Conservation (phyloP, 2,113 vertebrate genomes). For the Crocuta crocuta region DNA sequence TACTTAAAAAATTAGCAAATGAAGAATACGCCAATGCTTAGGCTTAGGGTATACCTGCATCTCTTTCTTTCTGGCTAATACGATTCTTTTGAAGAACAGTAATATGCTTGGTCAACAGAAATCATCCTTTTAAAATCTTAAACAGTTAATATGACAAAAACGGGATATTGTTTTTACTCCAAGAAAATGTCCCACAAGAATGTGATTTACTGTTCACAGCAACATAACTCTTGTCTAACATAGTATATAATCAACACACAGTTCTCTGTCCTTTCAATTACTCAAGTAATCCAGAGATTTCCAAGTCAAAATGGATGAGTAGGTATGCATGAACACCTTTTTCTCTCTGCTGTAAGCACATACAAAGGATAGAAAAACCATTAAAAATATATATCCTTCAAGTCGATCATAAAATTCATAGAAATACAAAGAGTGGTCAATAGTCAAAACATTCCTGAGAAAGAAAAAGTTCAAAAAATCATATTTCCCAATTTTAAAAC, state of each 20-base stretch:
- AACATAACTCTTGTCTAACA: background rate
- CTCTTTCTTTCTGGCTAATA: constrained; percentile 17
- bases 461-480: background rate
- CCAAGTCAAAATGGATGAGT: background rate
- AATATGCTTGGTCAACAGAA: background rate
- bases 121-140: background rate
- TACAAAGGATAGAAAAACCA: constrained; percentile 5
- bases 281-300: background rate
- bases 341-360: background rate
- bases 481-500: background rate
- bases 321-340: background rate
- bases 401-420: background rate
- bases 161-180: background rate
- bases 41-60: background rate
- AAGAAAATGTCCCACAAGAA: background rate
- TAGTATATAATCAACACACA: background rate
- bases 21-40: background rate
- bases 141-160: constrained; percentile 31
- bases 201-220: background rate
- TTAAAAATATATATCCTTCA: background rate
- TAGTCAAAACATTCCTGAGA: background rate
- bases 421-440: background rate
- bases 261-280: background rate
- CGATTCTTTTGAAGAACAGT: background rate
- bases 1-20: background rate